These are phyloP conservation scores for Drosophila trichaetosa DNA, from an alignment of 2,888 invertebrate genomes.

Conservation along the genomic window DNA sequence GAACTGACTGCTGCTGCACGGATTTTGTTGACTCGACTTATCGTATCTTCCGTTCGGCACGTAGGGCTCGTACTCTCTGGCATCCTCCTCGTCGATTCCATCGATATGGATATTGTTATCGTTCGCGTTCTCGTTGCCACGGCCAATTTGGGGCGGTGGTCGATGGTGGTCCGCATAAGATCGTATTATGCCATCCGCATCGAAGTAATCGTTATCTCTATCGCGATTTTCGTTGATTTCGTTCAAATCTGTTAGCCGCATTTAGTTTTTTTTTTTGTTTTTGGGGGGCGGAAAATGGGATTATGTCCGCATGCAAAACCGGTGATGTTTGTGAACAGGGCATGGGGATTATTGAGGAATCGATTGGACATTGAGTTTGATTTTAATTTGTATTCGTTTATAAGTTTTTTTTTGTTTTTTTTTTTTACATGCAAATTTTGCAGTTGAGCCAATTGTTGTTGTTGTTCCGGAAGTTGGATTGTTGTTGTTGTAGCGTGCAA, in stretches of 20 bases:
- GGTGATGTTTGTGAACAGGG: constrained; percentile 12
- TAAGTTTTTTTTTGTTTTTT: not conserved
- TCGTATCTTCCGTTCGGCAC: constrained; percentile 60
- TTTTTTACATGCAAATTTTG: constrained; percentile 56
- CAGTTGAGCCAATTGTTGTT: constrained; percentile 56
- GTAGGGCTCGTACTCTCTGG: constrained; percentile 59
- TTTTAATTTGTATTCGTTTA: not conserved
- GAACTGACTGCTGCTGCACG: constrained; percentile 86
- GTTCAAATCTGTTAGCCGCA: constrained; percentile 39
- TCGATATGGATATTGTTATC: constrained; percentile 6
- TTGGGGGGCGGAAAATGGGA: not conserved
- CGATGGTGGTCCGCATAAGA: constrained; percentile 58
- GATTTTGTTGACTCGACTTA: constrained; percentile 63
- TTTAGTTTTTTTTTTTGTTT: constrained; percentile 22
- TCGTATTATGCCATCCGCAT: constrained; percentile 72
- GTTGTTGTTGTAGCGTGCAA: constrained; percentile 63
- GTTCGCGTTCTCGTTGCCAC: constrained; percentile 7
- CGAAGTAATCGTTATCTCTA: constrained; percentile 56
- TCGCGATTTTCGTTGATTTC: constrained; percentile 16
- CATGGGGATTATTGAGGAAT: constrained; percentile 3
- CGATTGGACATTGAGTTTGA: constrained; percentile 5
- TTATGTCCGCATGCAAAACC: constrained; percentile 63
- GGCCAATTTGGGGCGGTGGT: constrained; percentile 17
- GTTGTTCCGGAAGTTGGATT: constrained; percentile 45
- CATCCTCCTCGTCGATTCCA: constrained; percentile 56